Base-by-base conservation (phyloP, 2,797 vertebrate species). In the Octomys mimax region DNA sequence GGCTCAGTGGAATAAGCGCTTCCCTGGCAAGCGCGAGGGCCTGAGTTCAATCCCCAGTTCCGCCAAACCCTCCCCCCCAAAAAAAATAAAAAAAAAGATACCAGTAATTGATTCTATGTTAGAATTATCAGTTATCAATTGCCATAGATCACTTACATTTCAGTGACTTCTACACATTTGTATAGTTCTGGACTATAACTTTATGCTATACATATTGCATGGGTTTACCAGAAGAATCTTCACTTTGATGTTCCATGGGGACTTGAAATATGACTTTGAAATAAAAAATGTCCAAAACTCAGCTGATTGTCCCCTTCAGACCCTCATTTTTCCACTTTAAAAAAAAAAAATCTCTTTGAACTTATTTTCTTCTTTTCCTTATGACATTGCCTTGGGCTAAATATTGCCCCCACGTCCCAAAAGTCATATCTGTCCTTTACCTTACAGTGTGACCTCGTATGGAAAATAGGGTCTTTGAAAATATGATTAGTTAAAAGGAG, bases 391-490 rank as follows among this genome's bases (percentile, higher is more conserved):
- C 61, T 6, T 22, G 4, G 64, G 13, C 79, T 78, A 18, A 70
- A 57, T 62, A 83, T 83, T 71, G 46, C 39, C 42, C 42, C 66
- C 33, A 61, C 26, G 10, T 9, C 12, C 10, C 31, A 33, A 33
- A 86, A 87, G 36, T 62, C 19, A 18, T 61, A 1, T 75, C 49
- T 89, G 42, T 24, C n/a, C 5, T 18, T 46, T 79, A 57, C 57
- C 54, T 87, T n/a, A 64, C 28, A 93, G 39, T 87, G 39, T 90
- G 36, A 87, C 39, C 28, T 83, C 64, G 85, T 42, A 84, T 93
- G 49, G 46, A 95, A 87, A 87, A 61, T 84, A 59, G 28, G 26
- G 5, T 75, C 57, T 75, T 93, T 84, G 64, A 22, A 61, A 28
- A 66, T 88, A 21, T 36, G 64, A 59, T 80, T 79, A 52, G 33